Conservation (phyloP, 2,113 vertebrate species). For the Podarcis raffonei region DNA sequence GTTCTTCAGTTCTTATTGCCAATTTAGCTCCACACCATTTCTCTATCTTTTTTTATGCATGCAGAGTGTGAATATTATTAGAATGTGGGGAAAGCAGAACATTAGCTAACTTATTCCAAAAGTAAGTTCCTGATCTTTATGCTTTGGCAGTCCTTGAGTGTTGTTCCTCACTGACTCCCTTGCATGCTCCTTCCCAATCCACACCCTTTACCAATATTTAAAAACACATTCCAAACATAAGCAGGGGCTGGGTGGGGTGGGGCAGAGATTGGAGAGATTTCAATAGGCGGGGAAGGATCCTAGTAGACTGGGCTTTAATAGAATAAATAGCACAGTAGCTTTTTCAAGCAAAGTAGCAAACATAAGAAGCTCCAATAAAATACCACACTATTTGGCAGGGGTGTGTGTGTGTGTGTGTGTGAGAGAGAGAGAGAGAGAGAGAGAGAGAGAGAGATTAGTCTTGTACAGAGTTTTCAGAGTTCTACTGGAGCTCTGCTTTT, state of each 20-base stretch:
- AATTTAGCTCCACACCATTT: background rate
- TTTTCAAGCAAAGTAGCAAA: background rate
- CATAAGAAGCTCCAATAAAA: conserved; percentile 40
- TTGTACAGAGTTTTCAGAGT: conserved; percentile 34
- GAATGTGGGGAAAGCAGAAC: background rate
- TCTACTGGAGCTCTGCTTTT: conserved; percentile 38
- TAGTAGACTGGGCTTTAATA: conserved; percentile 56
- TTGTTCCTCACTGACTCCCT: conserved; percentile 57
- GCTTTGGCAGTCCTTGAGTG: background rate
- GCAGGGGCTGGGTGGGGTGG: conserved; percentile 25
- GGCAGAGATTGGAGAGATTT: conserved; percentile 48
- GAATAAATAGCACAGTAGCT: background rate
- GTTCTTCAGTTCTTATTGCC: background rate
- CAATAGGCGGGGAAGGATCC: conserved; percentile 37
- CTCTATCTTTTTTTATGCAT: background rate
- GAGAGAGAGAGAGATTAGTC: background rate
- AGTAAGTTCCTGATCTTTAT: background rate
- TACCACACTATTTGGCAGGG: conserved; percentile 22
- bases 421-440: too few relatives aligned
- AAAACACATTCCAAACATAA: conserved; percentile 56
- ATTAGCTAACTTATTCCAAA: background rate
- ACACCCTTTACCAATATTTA: conserved; percentile 40
- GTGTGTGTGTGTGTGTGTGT: background rate
- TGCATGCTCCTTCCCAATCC: conserved; percentile 33
- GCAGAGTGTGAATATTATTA: background rate